These are phyloP conservation scores for Pelusios castaneus DNA, from an alignment of 2,113 vertebrate genomes.

Conservation along the genomic window DNA sequence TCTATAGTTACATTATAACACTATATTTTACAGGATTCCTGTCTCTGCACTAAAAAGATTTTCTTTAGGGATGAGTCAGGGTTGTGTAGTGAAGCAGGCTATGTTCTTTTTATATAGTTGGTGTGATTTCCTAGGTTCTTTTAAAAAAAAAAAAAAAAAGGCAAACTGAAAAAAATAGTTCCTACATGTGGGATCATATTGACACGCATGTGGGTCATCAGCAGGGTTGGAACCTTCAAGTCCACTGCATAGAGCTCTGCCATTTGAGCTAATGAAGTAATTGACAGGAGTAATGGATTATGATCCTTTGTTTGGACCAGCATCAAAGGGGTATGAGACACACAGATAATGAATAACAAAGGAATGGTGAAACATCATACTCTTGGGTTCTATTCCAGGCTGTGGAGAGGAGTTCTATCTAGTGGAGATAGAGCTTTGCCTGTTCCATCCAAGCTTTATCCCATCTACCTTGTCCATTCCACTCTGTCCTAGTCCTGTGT, in stretches of 20 bases:
- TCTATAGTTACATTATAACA: not conserved
- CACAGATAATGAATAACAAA: no score
- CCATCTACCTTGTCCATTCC: not conserved
- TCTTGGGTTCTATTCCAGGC: no score
- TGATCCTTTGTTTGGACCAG: no score
- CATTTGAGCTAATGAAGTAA: not conserved
- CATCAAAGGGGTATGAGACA: no score
- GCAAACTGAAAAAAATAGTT: not conserved
- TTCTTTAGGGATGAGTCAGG: not conserved
- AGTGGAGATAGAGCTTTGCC: no score
- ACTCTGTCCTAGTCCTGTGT: not conserved
- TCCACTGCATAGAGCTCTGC: not conserved
- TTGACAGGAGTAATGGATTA: no score
- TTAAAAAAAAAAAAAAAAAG: no score
- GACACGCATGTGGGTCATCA: not conserved
- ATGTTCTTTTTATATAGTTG: not conserved
- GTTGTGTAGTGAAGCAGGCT: not conserved
- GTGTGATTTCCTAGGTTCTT: not conserved
- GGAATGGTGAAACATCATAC: no score
- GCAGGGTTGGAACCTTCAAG: not conserved
- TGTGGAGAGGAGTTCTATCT: no score
- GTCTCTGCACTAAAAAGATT: not conserved
- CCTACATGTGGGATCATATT: not conserved
- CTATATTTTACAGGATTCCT: not conserved
- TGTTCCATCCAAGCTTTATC: no score